These are phyloP conservation scores for human DNA, from an alignment of 2,113 vertebrate genomes.

Conservation along the genomic window DNA sequence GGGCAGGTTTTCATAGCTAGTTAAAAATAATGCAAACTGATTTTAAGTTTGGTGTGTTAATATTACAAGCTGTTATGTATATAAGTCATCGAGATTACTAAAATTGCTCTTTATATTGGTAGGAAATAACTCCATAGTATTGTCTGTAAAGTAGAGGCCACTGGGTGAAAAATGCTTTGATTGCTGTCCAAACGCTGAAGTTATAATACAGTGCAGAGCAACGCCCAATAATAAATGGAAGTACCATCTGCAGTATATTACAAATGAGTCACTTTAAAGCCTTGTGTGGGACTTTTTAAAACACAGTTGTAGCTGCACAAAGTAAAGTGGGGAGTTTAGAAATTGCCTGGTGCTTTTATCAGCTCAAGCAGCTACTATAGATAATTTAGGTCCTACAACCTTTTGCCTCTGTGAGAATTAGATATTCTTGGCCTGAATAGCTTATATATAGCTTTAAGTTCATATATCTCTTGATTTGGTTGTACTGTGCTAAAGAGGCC, in stretches of 20 bases:
- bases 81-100: constrained; percentile 58
- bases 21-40: constrained; percentile 52
- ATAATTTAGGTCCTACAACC: constrained; percentile 38
- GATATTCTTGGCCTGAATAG: constrained; percentile 2
- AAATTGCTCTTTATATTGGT: constrained; percentile 59
- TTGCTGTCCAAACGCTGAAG: constrained; percentile 61
- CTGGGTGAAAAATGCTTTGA: constrained; percentile 59
- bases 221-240: constrained; percentile 48
- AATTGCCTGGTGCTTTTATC: constrained; percentile 57
- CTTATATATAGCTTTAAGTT: constrained; percentile 27
- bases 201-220: constrained; percentile 56
- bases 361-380: constrained; percentile 25
- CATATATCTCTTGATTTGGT: constrained; percentile 8
- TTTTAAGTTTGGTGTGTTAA: constrained; percentile 45
- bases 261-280: constrained; percentile 65
- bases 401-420: constrained; percentile 39
- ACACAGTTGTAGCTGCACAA: constrained; percentile 20
- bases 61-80: constrained; percentile 30
- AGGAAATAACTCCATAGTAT: constrained; percentile 41
- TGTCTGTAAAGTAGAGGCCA: constrained; percentile 37
- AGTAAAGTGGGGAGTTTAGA: constrained; percentile 50
- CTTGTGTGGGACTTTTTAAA: neutral
- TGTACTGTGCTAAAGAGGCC: neutral
- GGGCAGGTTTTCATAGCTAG: constrained; percentile 24
- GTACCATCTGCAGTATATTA: constrained; percentile 53